phyloP scores from a whole-genome alignment of 2,797 vertebrate genomes.

The Chromis chromis region DNA sequence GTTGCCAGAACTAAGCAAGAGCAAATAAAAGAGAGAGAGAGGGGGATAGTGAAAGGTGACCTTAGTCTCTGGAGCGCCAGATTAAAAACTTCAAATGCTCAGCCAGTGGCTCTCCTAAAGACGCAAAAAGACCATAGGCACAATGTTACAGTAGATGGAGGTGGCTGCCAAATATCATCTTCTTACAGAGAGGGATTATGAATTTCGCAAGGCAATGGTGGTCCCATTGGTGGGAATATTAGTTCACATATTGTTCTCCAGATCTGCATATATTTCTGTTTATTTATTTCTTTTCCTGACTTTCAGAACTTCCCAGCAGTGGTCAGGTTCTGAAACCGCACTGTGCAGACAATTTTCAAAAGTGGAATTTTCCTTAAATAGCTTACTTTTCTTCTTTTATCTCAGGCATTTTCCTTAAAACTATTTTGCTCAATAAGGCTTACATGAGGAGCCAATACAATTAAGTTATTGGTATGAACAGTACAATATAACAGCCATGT shows the following conservation, averaged over 20 bases:
- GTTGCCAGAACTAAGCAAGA: conserved; percentile 79
- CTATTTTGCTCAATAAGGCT: conserved; percentile 1
- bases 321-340: background rate
- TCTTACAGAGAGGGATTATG: conserved; percentile 80
- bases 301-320: conserved; percentile 51
- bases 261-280: conserved; percentile 63
- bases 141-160: conserved; percentile 75
- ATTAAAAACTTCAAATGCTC: conserved; percentile 85
- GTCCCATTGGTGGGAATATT: conserved; percentile 76
- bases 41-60: conserved; percentile 79
- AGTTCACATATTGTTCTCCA: conserved; percentile 72
- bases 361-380: background rate
- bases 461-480: background rate
- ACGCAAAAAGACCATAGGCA: conserved; percentile 79
- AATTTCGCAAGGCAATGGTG: conserved; percentile 75
- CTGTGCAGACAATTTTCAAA: background rate
- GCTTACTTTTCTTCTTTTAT: too few relatives aligned
- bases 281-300: conserved; percentile 51
- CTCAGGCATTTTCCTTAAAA: background rate
- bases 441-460: background rate
- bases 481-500: background rate
- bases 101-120: conserved; percentile 78
- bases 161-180: conserved; percentile 79
- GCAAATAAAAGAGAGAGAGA: conserved; percentile 76
- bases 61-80: conserved; percentile 81